Evolutionary conservation across 2,888 invertebrate species (phyloP).

Genomic region (Agelastica alni): DNA sequence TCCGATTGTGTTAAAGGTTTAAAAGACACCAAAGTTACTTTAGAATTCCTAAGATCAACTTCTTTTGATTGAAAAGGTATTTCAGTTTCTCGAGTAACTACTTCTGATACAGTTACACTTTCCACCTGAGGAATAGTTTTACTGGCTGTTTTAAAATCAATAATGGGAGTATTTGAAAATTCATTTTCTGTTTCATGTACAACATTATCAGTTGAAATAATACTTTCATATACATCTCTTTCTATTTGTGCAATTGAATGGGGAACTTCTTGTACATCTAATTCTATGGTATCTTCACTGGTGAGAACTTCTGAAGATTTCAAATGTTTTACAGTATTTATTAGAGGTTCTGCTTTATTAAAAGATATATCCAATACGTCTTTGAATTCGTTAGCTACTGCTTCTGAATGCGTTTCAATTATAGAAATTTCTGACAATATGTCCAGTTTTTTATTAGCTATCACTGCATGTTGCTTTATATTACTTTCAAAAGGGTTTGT

Average conservation of each 20-base stretch:
- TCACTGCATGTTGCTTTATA: conserved; percentile 60
- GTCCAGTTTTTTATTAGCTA: conserved; percentile 59
- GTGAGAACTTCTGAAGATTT: conserved; percentile 47
- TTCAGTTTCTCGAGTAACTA: conserved; percentile 46
- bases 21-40: conserved; percentile 42
- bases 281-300: conserved; percentile 43
- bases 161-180: conserved; percentile 44
- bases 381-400: conserved; percentile 49
- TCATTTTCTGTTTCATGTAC: conserved; percentile 58
- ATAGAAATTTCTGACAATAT: conserved; percentile 62
- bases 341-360: conserved; percentile 48
- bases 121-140: conserved; percentile 54
- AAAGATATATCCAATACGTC: conserved; percentile 54
- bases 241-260: conserved; percentile 47
- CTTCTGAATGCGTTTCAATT: conserved; percentile 58
- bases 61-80: conserved; percentile 31
- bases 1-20: conserved; percentile 45
- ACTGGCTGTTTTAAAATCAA: conserved; percentile 52
- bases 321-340: conserved; percentile 52
- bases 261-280: conserved; percentile 42
- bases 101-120: conserved; percentile 52
- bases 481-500: conserved; percentile 47
- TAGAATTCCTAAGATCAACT: conserved; percentile 31
- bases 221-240: conserved; percentile 56
- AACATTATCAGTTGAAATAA: conserved; percentile 54